These are phyloP conservation scores for Diloba caeruleocephala DNA, from an alignment of 2,888 invertebrate genomes.

Conservation along the genomic window DNA sequence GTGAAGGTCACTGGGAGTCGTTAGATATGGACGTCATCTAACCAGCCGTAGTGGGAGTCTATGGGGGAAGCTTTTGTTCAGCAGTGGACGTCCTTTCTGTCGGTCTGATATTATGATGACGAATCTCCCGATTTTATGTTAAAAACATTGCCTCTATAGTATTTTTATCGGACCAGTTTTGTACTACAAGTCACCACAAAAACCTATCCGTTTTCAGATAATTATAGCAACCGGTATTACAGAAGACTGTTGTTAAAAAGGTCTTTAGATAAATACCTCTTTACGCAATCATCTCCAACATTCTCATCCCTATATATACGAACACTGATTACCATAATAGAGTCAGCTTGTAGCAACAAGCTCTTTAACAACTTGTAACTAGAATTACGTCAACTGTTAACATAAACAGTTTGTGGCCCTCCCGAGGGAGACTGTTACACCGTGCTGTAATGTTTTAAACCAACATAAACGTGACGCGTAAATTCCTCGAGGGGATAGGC, in stretches of 20 bases:
- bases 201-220: no score
- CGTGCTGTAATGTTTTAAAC: conserved; percentile 9
- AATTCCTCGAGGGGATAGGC: background rate
- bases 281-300: background rate
- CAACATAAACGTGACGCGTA: background rate
- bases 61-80: no score
- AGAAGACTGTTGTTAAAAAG: background rate
- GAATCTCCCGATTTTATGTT: no score
- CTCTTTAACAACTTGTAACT: conserved; percentile 57
- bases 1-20: no score
- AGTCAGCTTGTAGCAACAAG: conserved; percentile 52
- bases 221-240: background rate
- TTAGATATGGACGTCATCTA: no score
- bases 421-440: conserved; percentile 15
- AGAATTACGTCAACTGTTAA: conserved; percentile 28
- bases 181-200: no score
- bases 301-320: conserved; percentile 12
- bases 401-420: conserved; percentile 14
- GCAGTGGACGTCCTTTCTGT: no score
- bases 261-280: background rate
- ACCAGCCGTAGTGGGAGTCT: no score
- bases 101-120: no score
- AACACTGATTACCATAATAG: conserved; percentile 56
- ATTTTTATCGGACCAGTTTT: no score
- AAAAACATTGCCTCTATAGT: no score